phyloP scores from a whole-genome alignment of 1,140 invertebrate species.

The Andricus grossulariae region DNA sequence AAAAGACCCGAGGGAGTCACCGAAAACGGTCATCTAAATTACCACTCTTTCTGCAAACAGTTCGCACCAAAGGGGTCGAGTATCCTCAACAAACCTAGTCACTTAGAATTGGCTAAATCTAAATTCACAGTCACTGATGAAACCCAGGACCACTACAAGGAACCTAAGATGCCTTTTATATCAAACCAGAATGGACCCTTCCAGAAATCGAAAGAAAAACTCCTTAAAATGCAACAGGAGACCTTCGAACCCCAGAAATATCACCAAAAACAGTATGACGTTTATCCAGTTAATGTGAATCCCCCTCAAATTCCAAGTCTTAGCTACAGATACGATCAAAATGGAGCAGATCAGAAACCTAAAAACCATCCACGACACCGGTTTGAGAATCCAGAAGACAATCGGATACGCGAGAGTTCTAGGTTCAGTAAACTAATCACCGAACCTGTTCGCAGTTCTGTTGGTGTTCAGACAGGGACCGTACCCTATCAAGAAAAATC shows the following conservation, averaged over 20 bases:
- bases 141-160: conserved; percentile 13
- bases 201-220: conserved; percentile 9
- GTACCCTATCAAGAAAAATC: neutral
- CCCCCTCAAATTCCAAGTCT: neutral
- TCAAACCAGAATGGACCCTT: neutral
- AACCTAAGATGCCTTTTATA: neutral
- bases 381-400: neutral
- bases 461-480: conserved; percentile 48
- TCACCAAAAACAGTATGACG: conserved; percentile 40
- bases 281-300: conserved; percentile 41
- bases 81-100: neutral
- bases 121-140: conserved; percentile 41
- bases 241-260: conserved; percentile 46
- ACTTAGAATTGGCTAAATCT: conserved; percentile 41
- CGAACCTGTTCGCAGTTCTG: conserved; percentile 39
- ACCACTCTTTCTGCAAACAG: conserved; percentile 63
- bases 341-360: neutral
- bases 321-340: neutral
- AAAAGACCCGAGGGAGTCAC: conserved; percentile 32
- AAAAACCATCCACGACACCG: neutral
- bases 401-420: neutral
- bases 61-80: conserved; percentile 44
- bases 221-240: conserved; percentile 39
- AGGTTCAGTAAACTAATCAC: neutral
- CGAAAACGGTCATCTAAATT: conserved; percentile 59